Conservation (phyloP, 2,888 invertebrate species). For the Cephus sareptanus region DNA sequence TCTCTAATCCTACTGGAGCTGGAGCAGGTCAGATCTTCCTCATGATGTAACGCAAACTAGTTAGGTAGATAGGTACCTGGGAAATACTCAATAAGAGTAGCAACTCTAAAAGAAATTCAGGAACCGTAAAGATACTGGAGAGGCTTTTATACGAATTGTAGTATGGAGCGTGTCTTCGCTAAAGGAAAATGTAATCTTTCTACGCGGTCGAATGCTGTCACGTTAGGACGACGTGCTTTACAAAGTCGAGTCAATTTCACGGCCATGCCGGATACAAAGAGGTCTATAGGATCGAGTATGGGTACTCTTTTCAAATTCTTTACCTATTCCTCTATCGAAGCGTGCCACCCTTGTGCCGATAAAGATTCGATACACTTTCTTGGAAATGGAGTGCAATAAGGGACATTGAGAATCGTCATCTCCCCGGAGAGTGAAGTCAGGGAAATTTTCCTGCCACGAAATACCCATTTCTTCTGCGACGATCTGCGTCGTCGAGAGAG, state of each 20-base stretch:
- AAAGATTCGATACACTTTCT: background rate
- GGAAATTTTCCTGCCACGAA: background rate
- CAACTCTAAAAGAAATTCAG: background rate
- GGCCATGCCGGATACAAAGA: background rate
- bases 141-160: background rate
- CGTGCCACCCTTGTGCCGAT: background rate
- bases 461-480: background rate
- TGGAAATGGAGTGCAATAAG: background rate
- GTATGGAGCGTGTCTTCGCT: background rate
- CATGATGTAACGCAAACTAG: background rate
- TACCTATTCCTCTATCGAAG: background rate
- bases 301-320: background rate
- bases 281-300: background rate
- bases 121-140: background rate
- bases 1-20: background rate
- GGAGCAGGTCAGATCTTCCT: background rate
- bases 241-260: background rate
- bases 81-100: background rate
- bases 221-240: background rate
- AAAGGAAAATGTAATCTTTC: background rate
- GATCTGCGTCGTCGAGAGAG: background rate
- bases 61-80: background rate
- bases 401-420: background rate
- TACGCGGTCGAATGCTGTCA: background rate
- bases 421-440: background rate